Base-by-base conservation (phyloP, 2,888 invertebrate genomes). In the Caenorhabditis afra region DNA sequence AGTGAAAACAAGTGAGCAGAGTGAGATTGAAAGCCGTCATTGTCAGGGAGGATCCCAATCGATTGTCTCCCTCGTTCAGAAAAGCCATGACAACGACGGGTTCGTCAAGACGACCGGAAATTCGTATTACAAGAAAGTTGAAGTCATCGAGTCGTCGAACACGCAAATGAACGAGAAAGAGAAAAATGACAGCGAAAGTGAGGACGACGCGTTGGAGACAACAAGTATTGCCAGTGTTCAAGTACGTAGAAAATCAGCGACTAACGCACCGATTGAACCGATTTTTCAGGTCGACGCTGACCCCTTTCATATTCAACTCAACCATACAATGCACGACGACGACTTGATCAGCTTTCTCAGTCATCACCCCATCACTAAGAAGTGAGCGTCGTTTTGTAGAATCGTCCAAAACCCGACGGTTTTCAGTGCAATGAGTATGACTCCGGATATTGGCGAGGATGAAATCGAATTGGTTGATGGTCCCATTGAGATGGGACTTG, bases 231-330 rank as follows among this genome's bases (percentile, higher is more conserved):
- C 81, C 20, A 83, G 83, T 55, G 84, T 85, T 7, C 82, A 82
- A 58, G 79, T 79, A 49, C 3, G 41, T 5, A 29, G 29, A 29
- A 29, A 3, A 3, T 3, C 29, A 29, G 29, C 7, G n/a, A n/a
- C n/a, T n/a, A n/a, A n/a, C n/a, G n/a, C n/a, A n/a, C n/a, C n/a
- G n/a, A n/a, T 7, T 29, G 29, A 29, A 29, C 7, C 29, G 29
- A 29, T 3, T 5, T 0, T 84, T 18, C 77, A 87, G 67, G 82
- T 88, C 1, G 82, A 86, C 94, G 93, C 92, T 95, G 88, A 89
- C 59, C 88, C 89, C 0, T 70, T 71, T 35, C 85, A 86, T 44
- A 89, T 89, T 35, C 87, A 85, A 57, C 76, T 89, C n/a, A 85
- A 86, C n/a, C 74, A 86, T 14, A 81, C 81, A 12, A 73, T 88